These are phyloP conservation scores for Eulemur mongoz DNA, from an alignment of 2,797 vertebrate species.

Conservation along the genomic window DNA sequence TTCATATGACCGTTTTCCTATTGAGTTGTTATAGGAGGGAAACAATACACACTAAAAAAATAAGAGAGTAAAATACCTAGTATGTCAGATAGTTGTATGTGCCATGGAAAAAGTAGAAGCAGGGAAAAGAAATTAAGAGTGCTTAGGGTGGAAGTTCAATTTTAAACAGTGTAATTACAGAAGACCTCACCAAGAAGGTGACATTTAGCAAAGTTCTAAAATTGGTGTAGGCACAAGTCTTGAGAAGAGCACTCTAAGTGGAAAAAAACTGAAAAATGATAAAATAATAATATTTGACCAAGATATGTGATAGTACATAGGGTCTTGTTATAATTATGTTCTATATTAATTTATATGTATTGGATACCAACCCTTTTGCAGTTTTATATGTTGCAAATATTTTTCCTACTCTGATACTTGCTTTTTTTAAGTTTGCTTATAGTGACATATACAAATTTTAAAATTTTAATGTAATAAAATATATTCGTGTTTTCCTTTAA, in stretches of 20 bases:
- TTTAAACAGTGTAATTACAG: background rate
- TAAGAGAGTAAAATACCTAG: background rate
- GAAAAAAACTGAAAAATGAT: background rate
- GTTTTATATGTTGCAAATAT: background rate
- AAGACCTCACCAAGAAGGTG: background rate
- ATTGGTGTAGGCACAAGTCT: background rate
- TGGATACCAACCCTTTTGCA: background rate
- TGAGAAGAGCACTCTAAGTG: background rate
- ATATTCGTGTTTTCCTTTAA: background rate
- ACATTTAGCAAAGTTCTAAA: background rate
- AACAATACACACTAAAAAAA: background rate
- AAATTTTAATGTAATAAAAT: background rate
- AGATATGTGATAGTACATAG: background rate
- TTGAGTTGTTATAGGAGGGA: background rate
- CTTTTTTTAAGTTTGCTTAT: constrained; percentile 15
- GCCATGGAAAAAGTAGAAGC: background rate
- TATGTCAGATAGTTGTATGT: background rate
- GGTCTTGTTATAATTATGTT: background rate
- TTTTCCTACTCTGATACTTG: background rate
- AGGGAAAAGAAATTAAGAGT: no score
- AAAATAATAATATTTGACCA: background rate
- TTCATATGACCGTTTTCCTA: background rate
- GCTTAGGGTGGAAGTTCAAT: background rate
- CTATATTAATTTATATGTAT: background rate
- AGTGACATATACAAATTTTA: background rate